A percentile compares a stretch with the other conserved stretches of the same genome.
phyloP scores from a whole-genome alignment of 2,888 invertebrate genomes.

The Syritta pipiens region DNA sequence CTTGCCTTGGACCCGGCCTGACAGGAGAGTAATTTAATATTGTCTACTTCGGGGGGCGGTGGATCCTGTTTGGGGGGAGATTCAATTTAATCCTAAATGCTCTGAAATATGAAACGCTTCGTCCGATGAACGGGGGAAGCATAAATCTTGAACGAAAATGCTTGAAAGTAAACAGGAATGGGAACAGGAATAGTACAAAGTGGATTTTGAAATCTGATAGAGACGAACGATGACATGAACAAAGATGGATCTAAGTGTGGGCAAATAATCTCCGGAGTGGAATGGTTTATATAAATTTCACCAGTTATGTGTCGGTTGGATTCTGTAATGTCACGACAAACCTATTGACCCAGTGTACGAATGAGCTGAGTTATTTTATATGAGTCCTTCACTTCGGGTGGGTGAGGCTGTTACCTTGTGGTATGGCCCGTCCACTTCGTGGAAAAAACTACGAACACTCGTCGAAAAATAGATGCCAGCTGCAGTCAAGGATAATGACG shows the following conservation, averaged over 20 bases:
- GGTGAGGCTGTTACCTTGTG: too few relatives aligned
- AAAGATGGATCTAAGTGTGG: background rate
- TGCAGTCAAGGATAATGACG: too few relatives aligned
- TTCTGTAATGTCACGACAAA: too few relatives aligned
- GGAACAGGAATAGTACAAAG: constrained; percentile 29
- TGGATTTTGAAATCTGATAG: constrained; percentile 53
- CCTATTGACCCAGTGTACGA: too few relatives aligned
- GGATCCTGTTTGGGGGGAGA: constrained; percentile 1
- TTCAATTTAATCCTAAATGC: constrained; percentile 53
- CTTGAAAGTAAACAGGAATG: too few relatives aligned
- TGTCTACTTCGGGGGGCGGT: constrained; percentile 37
- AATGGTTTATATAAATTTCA: background rate
- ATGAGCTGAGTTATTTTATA: too few relatives aligned
- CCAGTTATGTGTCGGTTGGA: too few relatives aligned
- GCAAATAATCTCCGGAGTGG: constrained; percentile 7
- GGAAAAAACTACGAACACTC: too few relatives aligned
- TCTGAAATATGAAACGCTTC: constrained; percentile 48
- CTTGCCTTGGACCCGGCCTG: constrained; percentile 8
- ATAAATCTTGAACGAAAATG: constrained; percentile 38
- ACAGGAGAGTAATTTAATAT: constrained; percentile 63
- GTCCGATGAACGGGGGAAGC: background rate
- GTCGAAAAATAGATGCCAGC: too few relatives aligned
- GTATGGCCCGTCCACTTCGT: too few relatives aligned
- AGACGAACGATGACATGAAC: constrained; percentile 38
- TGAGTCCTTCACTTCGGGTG: too few relatives aligned